Evolutionary conservation across 2,113 vertebrate species (phyloP).

Genomic region (Serranochromis macrocephalus): DNA sequence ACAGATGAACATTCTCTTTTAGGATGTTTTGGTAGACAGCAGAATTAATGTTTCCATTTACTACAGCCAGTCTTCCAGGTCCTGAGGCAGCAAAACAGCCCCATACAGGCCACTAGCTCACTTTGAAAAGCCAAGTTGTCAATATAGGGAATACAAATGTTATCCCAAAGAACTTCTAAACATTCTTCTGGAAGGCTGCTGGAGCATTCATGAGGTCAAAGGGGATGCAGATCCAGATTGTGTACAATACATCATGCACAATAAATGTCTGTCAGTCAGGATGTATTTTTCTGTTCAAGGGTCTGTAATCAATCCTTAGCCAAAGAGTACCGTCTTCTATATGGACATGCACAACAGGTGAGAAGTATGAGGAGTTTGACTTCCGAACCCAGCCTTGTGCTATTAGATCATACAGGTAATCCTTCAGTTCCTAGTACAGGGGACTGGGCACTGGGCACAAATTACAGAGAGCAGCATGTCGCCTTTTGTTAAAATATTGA

Average conservation of each 20-base stretch:
- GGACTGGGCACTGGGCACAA: not conserved
- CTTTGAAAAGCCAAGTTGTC: not conserved
- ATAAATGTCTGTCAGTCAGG: not conserved
- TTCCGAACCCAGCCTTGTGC: not conserved
- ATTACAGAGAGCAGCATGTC: not conserved
- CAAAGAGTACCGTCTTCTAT: not conserved
- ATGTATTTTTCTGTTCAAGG: not conserved
- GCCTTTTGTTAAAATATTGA: not conserved
- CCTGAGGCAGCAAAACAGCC: not conserved
- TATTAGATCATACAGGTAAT: not conserved
- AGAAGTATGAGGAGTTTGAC: not conserved
- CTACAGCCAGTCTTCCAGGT: not conserved
- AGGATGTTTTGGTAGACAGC: not conserved
- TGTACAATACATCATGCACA: not conserved
- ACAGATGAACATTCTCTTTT: not conserved
- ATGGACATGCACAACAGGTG: not conserved
- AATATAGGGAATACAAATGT: slow-evolving; percentile 13
- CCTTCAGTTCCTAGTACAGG: not conserved
- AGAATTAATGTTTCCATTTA: not conserved
- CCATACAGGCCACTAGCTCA: not conserved
- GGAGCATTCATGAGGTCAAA: slow-evolving; percentile 6
- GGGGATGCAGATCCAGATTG: not conserved
- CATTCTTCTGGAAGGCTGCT: not conserved
- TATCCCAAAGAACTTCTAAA: not conserved
- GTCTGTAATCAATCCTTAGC: not conserved